Conservation (phyloP, 2,113 vertebrate genomes). For the Charadrius vociferus region DNA sequence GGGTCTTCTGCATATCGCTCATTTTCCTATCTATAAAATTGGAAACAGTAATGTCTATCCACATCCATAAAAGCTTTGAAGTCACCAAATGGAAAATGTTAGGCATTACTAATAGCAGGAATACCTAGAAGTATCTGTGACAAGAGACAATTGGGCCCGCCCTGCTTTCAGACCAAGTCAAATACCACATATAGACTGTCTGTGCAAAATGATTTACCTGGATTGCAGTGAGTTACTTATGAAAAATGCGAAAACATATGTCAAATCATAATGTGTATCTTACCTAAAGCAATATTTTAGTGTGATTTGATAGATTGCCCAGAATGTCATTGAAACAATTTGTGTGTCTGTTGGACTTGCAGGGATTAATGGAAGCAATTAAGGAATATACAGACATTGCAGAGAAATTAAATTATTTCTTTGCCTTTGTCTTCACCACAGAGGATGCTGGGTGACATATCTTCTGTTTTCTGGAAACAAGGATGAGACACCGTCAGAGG, state of each 20-base stretch:
- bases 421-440: constrained; percentile 5
- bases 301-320: constrained; percentile 44
- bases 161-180: background rate
- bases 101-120: background rate
- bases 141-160: background rate
- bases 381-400: constrained; percentile 29
- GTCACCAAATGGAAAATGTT: background rate
- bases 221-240: background rate
- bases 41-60: background rate
- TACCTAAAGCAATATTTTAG: background rate
- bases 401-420: constrained; percentile 42
- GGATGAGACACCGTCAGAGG: constrained; percentile 24
- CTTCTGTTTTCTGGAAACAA: constrained; percentile 45
- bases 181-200: background rate
- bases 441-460: background rate
- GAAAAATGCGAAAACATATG: constrained; percentile 33
- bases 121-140: background rate
- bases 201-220: background rate
- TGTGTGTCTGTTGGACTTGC: background rate
- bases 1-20: background rate
- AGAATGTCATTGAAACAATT: background rate
- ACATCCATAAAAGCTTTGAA: background rate
- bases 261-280: constrained; percentile 8
- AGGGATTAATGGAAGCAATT: constrained; percentile 58
- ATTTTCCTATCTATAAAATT: background rate